Base-by-base conservation (phyloP, 2,888 invertebrate species). In the Pollenia griseotomentosa region DNA sequence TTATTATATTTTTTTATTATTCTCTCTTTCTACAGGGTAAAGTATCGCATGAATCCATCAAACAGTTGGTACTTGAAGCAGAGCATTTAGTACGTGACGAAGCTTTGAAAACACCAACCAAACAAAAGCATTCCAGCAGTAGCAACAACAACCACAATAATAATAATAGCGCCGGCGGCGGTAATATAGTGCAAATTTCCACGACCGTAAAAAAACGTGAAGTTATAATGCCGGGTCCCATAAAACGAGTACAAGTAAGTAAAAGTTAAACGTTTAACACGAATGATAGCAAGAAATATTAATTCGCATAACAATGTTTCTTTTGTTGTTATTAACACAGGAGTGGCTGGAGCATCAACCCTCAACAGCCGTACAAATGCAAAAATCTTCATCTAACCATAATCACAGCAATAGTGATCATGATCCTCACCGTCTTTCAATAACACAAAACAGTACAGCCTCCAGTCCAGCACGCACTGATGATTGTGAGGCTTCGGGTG, bases 401-500 rank as follows among this genome's bases (percentile, higher is more conserved):
- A 82, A 79, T 65, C 70, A 79, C 40, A 48, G 59, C 0, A 71
- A 57, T 53, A 48, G 71, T 51, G 70, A 65, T 53, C 84, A 79
- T 33, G 33, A 33, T 46, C 65, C 68, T n/a, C 84, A 61, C 5
- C 51, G 14, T 48, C 55, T 73, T 40, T n/a, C 63, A 44, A 11
- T 44, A 11, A 57, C 81, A 40, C 46, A 48, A 0, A 11, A 42
- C 3, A 78, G 57, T 66, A 53, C 61, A 7, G 82, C 70, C 6
- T 33, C 79, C 46, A 87, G 81, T 12, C 57, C 80, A n/a, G 66
- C 85, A 42, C 88, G 88, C 68, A 71, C 90, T 61, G 93, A 93
- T 80, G 94, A 93, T 93, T 97, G 97, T 93, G 98, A 98, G 92
- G 98, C 98, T 0, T 98, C 97, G 83, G 97, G 97, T 14, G 98